phyloP scores from a whole-genome alignment of 2,797 vertebrate species.

The Mus minutoides region DNA sequence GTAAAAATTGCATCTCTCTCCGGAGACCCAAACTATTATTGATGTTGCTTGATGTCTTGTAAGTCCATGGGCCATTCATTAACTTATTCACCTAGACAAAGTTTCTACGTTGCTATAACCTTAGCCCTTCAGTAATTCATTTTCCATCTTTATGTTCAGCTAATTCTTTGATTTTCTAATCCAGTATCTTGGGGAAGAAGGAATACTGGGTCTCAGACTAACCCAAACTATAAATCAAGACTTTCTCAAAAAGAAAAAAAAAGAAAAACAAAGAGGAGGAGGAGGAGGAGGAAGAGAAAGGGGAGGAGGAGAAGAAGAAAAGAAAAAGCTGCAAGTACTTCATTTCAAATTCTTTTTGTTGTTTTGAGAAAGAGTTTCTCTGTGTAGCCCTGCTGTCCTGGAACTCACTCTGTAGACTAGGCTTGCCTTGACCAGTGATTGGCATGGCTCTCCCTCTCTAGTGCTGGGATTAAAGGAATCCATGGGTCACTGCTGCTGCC shows the following conservation, averaged over 20 bases:
- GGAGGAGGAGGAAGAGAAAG: background rate
- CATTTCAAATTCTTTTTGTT: background rate
- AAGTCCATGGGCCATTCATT: background rate
- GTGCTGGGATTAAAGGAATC: background rate
- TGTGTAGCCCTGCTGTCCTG: background rate
- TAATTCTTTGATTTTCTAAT: background rate
- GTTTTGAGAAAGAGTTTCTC: background rate
- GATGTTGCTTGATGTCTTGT: background rate
- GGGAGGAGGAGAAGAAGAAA: background rate
- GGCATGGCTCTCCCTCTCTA: background rate
- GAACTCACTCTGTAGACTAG: background rate
- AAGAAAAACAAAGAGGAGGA: accelerated
- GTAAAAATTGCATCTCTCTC: too few relatives aligned
- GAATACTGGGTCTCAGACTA: background rate
- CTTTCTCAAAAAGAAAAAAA: too few relatives aligned
- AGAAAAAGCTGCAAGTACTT: background rate
- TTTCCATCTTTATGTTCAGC: background rate
- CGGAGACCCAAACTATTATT: background rate
- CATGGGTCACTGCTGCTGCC: background rate
- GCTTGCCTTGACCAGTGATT: background rate
- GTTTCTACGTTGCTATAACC: background rate
- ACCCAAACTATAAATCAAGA: background rate
- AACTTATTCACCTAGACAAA: background rate
- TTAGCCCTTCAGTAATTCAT: background rate
- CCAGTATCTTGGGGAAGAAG: background rate